Conservation (phyloP, 2,888 invertebrate genomes). For the Heliconius cydno region DNA sequence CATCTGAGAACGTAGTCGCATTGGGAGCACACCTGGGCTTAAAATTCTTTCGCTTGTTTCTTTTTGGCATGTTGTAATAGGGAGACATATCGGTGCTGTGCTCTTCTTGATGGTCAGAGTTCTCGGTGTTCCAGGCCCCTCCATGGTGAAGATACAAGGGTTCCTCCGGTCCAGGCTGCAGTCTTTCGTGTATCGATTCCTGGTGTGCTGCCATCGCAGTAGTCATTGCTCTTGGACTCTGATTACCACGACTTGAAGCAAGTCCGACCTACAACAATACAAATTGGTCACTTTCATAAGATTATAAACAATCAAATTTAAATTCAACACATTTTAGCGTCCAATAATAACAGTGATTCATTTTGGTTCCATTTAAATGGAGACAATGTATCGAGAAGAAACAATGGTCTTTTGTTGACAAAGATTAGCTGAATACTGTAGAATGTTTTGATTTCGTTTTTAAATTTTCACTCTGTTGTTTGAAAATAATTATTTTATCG, state of each 20-base stretch:
- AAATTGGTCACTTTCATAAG: conserved; percentile 50
- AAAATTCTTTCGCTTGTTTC: conserved; percentile 91
- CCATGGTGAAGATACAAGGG: conserved; percentile 79
- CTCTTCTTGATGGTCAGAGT: conserved; percentile 71
- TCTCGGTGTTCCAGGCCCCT: conserved; percentile 80
- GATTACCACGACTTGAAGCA: conserved; percentile 68
- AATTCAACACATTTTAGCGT: conserved; percentile 78
- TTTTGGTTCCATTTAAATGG: conserved; percentile 73
- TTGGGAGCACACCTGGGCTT: conserved; percentile 89
- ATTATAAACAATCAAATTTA: conserved; percentile 77
- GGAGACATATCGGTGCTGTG: conserved; percentile 73
- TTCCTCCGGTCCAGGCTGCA: conserved; percentile 75
- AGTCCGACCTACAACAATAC: conserved; percentile 69
- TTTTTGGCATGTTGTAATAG: conserved; percentile 83
- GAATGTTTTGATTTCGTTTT: conserved; percentile 78
- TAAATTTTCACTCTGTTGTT: conserved; percentile 78
- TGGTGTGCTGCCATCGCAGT: conserved; percentile 83
- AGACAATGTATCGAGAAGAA: conserved; percentile 78
- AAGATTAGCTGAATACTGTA: conserved; percentile 81
- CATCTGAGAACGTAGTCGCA: conserved; percentile 77
- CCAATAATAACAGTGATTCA: conserved; percentile 82
- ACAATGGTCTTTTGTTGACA: conserved; percentile 82
- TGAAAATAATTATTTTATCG: conserved; percentile 59
- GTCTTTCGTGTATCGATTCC: conserved; percentile 81
- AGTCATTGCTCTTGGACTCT: conserved; percentile 81